Conservation (phyloP, 92 coral and sea anemone genomes). For the Epizoanthus scotinus region DNA sequence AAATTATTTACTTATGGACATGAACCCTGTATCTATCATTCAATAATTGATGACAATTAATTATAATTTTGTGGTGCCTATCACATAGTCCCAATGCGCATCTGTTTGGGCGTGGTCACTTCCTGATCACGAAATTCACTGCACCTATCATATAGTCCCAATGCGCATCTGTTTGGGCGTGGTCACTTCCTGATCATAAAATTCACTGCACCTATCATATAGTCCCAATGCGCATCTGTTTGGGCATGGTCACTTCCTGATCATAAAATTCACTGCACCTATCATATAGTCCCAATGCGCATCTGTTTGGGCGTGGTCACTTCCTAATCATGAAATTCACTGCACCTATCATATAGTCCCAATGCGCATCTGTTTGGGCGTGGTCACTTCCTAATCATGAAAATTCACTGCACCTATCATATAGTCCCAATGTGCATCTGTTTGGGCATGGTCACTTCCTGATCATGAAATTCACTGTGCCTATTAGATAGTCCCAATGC, state of each 20-base stretch:
- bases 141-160: not conserved
- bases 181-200: not conserved
- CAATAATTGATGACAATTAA: not conserved
- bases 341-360: not conserved
- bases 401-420: not conserved
- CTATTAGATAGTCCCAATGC: not conserved
- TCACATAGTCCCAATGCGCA: slow-evolving; percentile 5
- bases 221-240: slow-evolving; percentile 21
- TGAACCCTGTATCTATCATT: not conserved
- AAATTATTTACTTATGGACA: no score
- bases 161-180: slow-evolving; percentile 14
- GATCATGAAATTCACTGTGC: not conserved
- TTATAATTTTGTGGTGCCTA: no score
- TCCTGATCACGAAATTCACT: not conserved
- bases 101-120: not conserved
- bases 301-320: not conserved
- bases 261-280: not conserved
- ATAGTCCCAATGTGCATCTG: slow-evolving; percentile 13
- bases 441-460: not conserved
- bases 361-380: slow-evolving; percentile 11
- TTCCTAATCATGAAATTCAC: not conserved
- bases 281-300: slow-evolving; percentile 6
- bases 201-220: not conserved
- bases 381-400: not conserved
- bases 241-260: not conserved